Evolutionary conservation across 2,888 invertebrate species (phyloP).

Genomic region (Plagodis dolabraria): DNA sequence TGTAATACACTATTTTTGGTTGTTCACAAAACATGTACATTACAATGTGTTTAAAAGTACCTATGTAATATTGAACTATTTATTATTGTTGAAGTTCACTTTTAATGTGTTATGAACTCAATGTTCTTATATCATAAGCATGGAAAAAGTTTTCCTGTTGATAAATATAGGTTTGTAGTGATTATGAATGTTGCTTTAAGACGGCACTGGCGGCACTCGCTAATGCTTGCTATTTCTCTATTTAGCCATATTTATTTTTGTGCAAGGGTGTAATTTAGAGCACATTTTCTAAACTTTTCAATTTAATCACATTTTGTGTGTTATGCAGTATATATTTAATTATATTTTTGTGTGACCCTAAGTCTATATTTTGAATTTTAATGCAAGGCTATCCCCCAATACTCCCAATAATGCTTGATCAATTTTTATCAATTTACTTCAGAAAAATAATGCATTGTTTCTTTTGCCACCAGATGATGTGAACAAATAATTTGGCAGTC

Average conservation of each 20-base stretch:
- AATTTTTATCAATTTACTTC: slow-evolving; percentile 3
- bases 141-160: slow-evolving; percentile 11
- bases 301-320: slow-evolving; percentile 18
- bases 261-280: slow-evolving; percentile 20
- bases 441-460: slow-evolving; percentile 17
- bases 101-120: slow-evolving; percentile 8
- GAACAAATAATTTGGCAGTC: slow-evolving; percentile 28
- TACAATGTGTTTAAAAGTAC: not conserved
- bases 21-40: no score
- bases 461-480: slow-evolving; percentile 32
- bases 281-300: slow-evolving; percentile 20
- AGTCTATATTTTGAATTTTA: slow-evolving; percentile 12
- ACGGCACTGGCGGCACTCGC: slow-evolving; percentile 7
- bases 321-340: slow-evolving; percentile 8
- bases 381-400: slow-evolving; percentile 20
- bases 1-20: no score
- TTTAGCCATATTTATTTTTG: slow-evolving; percentile 15
- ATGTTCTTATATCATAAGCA: slow-evolving; percentile 18
- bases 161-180: slow-evolving; percentile 19
- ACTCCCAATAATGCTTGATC: slow-evolving; percentile 18
- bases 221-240: slow-evolving; percentile 9
- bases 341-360: slow-evolving; percentile 20
- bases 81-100: slow-evolving; percentile 8
- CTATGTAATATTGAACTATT: not conserved
- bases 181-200: slow-evolving; percentile 17